These are phyloP conservation scores for Hartigia nigra DNA, from an alignment of 2,888 invertebrate species.

Conservation along the genomic window DNA sequence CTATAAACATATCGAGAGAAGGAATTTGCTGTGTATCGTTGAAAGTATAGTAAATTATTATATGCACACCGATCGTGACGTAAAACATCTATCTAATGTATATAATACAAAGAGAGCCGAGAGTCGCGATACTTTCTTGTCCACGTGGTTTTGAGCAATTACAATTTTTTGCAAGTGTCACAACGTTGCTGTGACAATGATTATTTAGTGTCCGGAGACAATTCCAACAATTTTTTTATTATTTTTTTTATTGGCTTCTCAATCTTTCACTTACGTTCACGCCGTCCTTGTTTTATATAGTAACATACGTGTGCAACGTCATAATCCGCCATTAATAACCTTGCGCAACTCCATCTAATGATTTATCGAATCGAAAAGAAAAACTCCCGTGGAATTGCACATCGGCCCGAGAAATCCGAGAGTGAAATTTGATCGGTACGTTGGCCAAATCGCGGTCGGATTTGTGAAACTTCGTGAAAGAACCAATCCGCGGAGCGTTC, in stretches of 20 bases:
- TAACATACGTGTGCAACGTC: not conserved
- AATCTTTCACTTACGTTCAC: not conserved
- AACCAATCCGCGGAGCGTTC: not conserved
- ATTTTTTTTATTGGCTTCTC: not conserved
- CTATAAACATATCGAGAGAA: not conserved
- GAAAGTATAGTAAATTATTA: not conserved
- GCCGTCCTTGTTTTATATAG: not conserved
- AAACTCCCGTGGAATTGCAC: slow-evolving; percentile 7
- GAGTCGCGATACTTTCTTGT: not conserved
- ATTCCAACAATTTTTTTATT: not conserved
- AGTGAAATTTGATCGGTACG: slow-evolving; percentile 30
- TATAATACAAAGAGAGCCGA: not conserved
- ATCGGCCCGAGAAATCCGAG: slow-evolving; percentile 26
- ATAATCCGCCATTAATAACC: not conserved
- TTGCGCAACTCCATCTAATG: not conserved
- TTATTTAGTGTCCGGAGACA: not conserved
- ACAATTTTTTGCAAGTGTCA: not conserved
- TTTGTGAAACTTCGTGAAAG: slow-evolving; percentile 30
- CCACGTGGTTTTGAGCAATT: not conserved
- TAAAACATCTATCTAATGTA: not conserved
- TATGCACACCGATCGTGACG: not conserved
- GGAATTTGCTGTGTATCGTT: not conserved
- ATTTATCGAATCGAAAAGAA: slow-evolving; percentile 2
- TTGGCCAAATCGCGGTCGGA: slow-evolving; percentile 32
- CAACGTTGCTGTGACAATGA: not conserved